Conservation (phyloP, 2,888 invertebrate species). For the Sipunculus nudus region DNA sequence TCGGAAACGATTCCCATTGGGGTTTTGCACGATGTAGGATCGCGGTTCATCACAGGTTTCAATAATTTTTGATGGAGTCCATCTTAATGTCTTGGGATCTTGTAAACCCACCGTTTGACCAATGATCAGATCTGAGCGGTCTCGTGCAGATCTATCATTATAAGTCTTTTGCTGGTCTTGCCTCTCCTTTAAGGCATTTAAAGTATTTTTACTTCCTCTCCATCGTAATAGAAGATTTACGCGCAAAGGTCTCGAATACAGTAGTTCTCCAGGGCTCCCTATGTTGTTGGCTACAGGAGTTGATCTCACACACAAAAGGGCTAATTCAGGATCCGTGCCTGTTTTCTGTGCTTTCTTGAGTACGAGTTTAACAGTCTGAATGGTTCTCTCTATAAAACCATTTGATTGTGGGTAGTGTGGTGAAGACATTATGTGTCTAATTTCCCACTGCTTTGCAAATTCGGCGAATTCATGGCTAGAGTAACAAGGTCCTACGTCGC, state of each 20-base stretch:
- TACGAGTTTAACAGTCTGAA: constrained; percentile 1
- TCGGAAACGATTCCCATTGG: background rate
- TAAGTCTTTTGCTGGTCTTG: background rate
- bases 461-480: background rate
- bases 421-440: constrained; percentile 8
- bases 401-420: constrained; percentile 6
- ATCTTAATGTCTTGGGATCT: background rate
- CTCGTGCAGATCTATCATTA: too few relatives aligned
- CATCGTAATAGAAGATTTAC: too few relatives aligned
- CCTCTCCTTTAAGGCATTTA: background rate
- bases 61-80: background rate
- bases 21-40: constrained; percentile 3
- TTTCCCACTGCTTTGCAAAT: constrained; percentile 1
- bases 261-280: constrained; percentile 2
- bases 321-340: background rate
- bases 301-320: background rate
- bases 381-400: constrained; percentile 9
- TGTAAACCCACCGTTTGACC: constrained; percentile 4
- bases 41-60: background rate
- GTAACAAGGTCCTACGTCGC: constrained; percentile 8
- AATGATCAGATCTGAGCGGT: background rate
- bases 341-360: background rate
- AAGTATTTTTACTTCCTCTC: too few relatives aligned
- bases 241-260: background rate
- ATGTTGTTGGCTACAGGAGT: constrained; percentile 4